Evolutionary conservation across 2,797 vertebrate species (phyloP).

Genomic region (Enteromius fasciolatus): DNA sequence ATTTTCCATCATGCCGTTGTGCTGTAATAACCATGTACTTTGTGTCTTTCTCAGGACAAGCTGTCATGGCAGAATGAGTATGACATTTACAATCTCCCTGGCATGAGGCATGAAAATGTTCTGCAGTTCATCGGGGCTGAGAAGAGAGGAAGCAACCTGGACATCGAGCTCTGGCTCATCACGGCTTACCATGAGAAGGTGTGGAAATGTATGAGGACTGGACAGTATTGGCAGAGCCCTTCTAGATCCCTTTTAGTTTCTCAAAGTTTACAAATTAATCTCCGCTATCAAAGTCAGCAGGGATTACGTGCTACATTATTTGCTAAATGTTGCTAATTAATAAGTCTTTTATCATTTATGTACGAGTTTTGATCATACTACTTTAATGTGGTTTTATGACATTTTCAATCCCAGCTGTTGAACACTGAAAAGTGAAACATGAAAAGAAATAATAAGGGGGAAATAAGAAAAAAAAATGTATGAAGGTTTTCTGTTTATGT

Average conservation of each 20-base stretch:
- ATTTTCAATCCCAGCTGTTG: background rate
- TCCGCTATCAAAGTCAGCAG: background rate
- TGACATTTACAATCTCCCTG: constrained; percentile 87
- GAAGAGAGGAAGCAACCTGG: constrained; percentile 86
- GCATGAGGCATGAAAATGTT: constrained; percentile 93
- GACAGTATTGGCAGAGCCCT: background rate
- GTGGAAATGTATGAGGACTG: background rate
- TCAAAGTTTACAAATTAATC: background rate
- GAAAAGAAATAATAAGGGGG: background rate
- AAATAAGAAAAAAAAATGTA: too few relatives aligned
- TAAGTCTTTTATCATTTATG: background rate
- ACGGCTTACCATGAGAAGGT: constrained; percentile 93
- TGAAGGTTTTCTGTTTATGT: background rate
- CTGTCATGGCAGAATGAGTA: constrained; percentile 95
- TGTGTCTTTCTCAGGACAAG: constrained; percentile 78
- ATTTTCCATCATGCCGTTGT: background rate
- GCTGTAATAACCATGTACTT: background rate
- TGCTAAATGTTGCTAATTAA: background rate
- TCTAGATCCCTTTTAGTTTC: constrained; percentile 15
- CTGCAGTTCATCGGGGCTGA: constrained; percentile 90
- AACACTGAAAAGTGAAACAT: background rate
- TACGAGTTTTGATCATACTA: background rate
- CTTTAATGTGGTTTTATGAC: background rate
- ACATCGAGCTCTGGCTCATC: constrained; percentile 90
- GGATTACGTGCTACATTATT: background rate